phyloP scores from a whole-genome alignment of 1,140 invertebrate species.

The Hylyphantes graminicola region DNA sequence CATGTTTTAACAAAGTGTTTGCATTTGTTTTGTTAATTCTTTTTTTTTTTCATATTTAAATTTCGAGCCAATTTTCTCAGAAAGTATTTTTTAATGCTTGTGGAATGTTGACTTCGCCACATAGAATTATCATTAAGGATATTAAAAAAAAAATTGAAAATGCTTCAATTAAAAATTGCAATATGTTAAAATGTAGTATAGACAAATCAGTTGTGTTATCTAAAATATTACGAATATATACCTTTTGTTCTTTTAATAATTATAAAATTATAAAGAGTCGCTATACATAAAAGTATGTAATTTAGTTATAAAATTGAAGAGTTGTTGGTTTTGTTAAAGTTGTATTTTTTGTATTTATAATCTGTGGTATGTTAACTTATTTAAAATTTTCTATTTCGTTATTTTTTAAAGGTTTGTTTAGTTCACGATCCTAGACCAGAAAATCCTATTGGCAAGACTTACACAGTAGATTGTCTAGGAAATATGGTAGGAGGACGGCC shows the following conservation, averaged over 20 bases:
- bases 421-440: constrained; percentile 84
- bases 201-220: not conserved
- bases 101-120: no score
- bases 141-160: not conserved
- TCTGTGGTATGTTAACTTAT: not conserved
- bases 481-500: constrained; percentile 82
- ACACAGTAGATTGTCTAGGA: constrained; percentile 88
- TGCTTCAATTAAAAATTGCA: no score
- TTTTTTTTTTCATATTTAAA: no score
- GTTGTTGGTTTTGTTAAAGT: no score
- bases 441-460: constrained; percentile 80
- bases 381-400: not conserved
- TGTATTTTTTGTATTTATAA: not conserved
- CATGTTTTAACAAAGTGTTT: not conserved
- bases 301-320: no score
- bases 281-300: no score
- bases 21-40: no score
- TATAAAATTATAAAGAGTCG: no score
- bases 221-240: not conserved
- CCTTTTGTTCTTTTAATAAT: not conserved
- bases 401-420: constrained; percentile 76
- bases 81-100: no score
- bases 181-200: no score
- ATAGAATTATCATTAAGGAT: not conserved
- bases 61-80: no score